phyloP scores from a whole-genome alignment of 1,140 invertebrate species.

The Mamestra configurata region DNA sequence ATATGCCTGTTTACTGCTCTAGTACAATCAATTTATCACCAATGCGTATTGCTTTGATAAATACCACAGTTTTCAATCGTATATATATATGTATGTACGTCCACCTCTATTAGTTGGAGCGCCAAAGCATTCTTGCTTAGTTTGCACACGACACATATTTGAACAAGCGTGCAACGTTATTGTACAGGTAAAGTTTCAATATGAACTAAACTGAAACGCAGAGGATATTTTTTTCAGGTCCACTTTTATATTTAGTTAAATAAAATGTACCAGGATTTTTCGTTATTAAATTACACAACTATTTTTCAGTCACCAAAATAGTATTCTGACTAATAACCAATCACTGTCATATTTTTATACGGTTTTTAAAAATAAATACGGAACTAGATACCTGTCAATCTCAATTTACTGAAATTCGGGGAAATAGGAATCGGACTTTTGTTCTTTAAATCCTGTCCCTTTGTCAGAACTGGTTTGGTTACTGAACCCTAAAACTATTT shows the following conservation, averaged over 20 bases:
- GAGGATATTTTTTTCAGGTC: not conserved
- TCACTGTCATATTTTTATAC: not conserved
- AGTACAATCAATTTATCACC: too few species aligned
- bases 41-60: too few species aligned
- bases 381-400: not conserved
- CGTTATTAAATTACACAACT: not conserved
- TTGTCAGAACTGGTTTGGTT: too few species aligned
- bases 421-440: too few species aligned
- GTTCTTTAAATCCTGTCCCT: too few species aligned
- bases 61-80: too few species aligned
- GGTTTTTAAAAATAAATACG: not conserved
- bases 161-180: not conserved
- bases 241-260: not conserved
- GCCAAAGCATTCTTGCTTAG: slow-evolving; percentile 27
- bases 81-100: too few species aligned
- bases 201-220: not conserved
- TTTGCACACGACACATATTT: slow-evolving; percentile 3
- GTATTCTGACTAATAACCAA: not conserved
- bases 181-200: slow-evolving; percentile 3
- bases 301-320: not conserved
- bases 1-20: too few species aligned
- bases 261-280: slow-evolving; percentile 2
- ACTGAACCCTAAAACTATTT: too few species aligned
- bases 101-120: too few species aligned
- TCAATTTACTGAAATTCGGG: too few species aligned